Conservation (phyloP, 2,888 invertebrate genomes). For the Drosophila peninsularis region DNA sequence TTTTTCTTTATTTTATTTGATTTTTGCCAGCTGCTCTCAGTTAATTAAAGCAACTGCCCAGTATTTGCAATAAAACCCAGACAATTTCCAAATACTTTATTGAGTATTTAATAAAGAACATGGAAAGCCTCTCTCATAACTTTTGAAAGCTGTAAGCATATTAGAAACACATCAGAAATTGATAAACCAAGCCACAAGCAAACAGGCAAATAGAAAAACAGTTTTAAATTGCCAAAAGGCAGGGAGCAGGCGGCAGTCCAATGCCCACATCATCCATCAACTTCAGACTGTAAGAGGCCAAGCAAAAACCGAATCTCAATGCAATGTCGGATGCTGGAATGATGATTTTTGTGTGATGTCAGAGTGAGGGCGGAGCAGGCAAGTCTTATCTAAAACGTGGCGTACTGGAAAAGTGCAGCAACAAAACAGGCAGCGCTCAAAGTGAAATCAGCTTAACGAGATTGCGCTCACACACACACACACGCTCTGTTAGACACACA, state of each 20-base stretch:
- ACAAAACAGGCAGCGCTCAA: conserved; percentile 38
- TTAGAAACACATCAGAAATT: conserved; percentile 36
- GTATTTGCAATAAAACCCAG: background rate
- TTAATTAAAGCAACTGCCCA: background rate
- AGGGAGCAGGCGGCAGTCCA: background rate
- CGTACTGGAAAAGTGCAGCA: conserved; percentile 42
- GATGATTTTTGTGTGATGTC: conserved; percentile 12
- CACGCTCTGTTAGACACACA: conserved; percentile 13
- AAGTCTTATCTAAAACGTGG: conserved; percentile 52
- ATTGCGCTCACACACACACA: conserved; percentile 13
- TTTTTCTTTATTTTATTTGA: no score
- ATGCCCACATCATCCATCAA: conserved; percentile 62
- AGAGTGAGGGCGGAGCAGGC: background rate
- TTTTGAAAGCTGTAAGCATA: conserved; percentile 22
- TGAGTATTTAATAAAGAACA: conserved; percentile 4
- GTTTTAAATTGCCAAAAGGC: conserved; percentile 29
- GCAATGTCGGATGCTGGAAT: conserved; percentile 34
- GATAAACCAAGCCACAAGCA: conserved; percentile 14
- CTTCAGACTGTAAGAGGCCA: conserved; percentile 32
- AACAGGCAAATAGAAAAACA: conserved; percentile 10
- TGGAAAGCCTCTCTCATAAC: conserved; percentile 1
- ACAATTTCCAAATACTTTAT: background rate
- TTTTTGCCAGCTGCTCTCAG: background rate
- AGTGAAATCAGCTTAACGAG: conserved; percentile 59
- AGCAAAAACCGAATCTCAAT: conserved; percentile 37